Conservation (phyloP, 2,888 invertebrate genomes). For the Mimumesa dahlbomi region DNA sequence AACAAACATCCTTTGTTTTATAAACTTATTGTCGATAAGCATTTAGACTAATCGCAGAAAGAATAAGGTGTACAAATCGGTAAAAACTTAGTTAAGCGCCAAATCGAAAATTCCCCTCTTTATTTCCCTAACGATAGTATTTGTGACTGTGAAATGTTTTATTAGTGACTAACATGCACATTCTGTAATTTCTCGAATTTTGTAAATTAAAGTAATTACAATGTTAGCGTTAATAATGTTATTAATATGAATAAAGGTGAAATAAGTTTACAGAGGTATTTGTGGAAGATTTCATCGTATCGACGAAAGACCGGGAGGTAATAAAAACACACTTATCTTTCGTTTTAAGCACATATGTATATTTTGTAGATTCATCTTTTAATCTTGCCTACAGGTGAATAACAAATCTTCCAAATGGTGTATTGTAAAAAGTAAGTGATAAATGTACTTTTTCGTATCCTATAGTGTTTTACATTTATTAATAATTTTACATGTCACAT, state of each 20-base stretch:
- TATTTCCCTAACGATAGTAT: conserved; percentile 45
- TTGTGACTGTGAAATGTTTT: conserved; percentile 55
- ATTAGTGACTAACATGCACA: conserved; percentile 61
- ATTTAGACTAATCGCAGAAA: conserved; percentile 38
- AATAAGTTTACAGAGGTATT: conserved; percentile 50
- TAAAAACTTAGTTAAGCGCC: conserved; percentile 55
- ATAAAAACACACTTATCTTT: conserved; percentile 17
- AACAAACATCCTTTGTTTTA: too few relatives aligned
- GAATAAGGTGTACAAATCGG: conserved; percentile 67
- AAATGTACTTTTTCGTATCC: conserved; percentile 52
- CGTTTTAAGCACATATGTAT: conserved; percentile 46
- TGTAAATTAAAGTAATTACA: conserved; percentile 59
- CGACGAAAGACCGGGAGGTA: conserved; percentile 11
- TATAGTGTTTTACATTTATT: conserved; percentile 64
- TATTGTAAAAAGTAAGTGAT: conserved; percentile 59
- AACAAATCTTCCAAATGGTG: conserved; percentile 47
- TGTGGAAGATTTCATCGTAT: conserved; percentile 1
- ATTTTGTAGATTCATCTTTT: conserved; percentile 32
- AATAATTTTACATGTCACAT: conserved; percentile 72
- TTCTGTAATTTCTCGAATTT: conserved; percentile 59
- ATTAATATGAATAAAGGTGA: conserved; percentile 60
- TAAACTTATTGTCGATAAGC: conserved; percentile 41
- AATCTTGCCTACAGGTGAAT: conserved; percentile 44
- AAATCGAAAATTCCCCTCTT: conserved; percentile 27
- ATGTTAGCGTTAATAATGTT: conserved; percentile 60